A percentile compares a stretch with the other conserved stretches of the same genome.
These are phyloP conservation scores for Gulo gulo DNA, from an alignment of 2,113 vertebrate genomes.

Conservation along the genomic window DNA sequence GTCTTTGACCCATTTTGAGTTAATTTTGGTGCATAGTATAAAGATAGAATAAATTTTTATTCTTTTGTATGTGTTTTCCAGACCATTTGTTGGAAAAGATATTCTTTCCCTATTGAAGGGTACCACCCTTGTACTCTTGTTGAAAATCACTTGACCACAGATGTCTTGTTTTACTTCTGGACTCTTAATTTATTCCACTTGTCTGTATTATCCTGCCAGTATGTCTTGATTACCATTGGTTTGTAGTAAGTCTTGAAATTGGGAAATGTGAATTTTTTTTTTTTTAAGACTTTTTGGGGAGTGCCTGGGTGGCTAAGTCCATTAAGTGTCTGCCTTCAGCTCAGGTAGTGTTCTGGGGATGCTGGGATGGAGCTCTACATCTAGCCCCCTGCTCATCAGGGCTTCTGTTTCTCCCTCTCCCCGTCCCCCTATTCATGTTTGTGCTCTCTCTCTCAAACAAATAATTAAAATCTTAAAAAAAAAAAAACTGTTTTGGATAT, in stretches of 20 bases:
- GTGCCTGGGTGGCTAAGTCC: too few species aligned
- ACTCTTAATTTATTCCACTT: not conserved
- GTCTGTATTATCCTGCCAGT: not conserved
- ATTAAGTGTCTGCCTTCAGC: too few species aligned
- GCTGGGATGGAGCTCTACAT: accelerated
- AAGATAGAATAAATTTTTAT: not conserved
- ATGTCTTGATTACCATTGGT: not conserved
- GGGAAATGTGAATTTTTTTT: not conserved
- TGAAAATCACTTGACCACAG: not conserved
- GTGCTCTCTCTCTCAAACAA: not conserved
- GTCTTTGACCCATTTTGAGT: not conserved
- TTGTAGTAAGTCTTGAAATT: not conserved
- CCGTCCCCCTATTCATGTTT: not conserved
- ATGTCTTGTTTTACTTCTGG: not conserved
- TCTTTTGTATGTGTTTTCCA: not conserved
- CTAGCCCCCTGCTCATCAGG: not conserved
- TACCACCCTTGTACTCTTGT: not conserved
- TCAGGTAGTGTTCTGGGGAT: not conserved
- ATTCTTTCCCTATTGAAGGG: not conserved
- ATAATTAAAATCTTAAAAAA: not conserved
- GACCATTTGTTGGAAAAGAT: not conserved
- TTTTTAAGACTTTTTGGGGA: not conserved
- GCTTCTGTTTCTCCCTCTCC: not conserved
- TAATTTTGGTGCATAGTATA: not conserved
- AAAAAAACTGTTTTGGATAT: not conserved